Percentiles rank a stretch among this genome's conserved stretches.
phyloP scores from a whole-genome alignment of 1,140 invertebrate species.

The Pseudoatta argentina region DNA sequence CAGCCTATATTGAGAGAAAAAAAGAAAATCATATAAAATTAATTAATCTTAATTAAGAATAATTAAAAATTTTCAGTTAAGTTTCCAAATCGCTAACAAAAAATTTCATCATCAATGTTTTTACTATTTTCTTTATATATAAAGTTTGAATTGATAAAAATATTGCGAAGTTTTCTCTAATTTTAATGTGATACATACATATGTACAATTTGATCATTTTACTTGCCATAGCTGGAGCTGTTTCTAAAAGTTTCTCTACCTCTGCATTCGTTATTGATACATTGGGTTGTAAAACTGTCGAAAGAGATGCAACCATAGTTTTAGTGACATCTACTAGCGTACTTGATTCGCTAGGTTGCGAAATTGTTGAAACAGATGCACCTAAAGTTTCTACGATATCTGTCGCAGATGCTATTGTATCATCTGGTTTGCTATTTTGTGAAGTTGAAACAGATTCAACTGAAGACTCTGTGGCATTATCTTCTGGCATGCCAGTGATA shows the following conservation, averaged over 20 bases:
- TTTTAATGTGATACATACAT: background rate
- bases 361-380: constrained; percentile 59
- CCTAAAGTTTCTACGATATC: constrained; percentile 59
- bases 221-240: constrained; percentile 85
- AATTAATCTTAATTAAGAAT: constrained; percentile 4
- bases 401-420: background rate
- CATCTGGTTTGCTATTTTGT: constrained; percentile 77
- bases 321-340: constrained; percentile 48
- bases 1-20: constrained; percentile 83
- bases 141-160: background rate
- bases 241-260: constrained; percentile 87
- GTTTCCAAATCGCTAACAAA: background rate
- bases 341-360: background rate
- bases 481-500: constrained; percentile 78
- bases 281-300: constrained; percentile 68
- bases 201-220: background rate
- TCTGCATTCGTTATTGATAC: constrained; percentile 84
- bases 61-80: background rate
- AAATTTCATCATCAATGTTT: background rate
- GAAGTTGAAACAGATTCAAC: constrained; percentile 60
- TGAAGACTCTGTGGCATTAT: constrained; percentile 66
- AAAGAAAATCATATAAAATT: constrained; percentile 1
- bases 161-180: background rate
- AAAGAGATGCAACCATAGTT: constrained; percentile 66
- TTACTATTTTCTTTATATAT: background rate